Percentiles rank a stretch among this genome's conserved stretches.
Evolutionary conservation across 2,888 invertebrate species (phyloP).

Genomic region (Andrena dorsata): DNA sequence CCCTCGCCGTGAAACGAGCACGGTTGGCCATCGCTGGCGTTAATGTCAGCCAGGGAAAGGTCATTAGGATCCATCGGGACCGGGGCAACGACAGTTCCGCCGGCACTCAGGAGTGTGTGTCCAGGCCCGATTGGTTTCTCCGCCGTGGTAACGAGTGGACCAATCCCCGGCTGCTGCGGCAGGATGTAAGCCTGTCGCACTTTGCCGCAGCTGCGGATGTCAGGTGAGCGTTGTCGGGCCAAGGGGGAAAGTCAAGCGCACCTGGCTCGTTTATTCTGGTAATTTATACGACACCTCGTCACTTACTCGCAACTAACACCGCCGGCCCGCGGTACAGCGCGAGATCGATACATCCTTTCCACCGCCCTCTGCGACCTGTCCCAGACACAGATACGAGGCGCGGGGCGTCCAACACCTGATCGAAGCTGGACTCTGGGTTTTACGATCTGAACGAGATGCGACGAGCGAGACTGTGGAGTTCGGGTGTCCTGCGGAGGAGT

Average conservation of each 20-base stretch:
- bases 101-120: constrained; percentile 38
- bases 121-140: constrained; percentile 47
- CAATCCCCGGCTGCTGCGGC: constrained; percentile 28
- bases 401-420: neutral
- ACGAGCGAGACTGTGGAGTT: neutral
- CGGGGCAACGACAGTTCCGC: constrained; percentile 38
- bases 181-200: constrained; percentile 53
- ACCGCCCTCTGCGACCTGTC: neutral
- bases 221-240: constrained; percentile 64
- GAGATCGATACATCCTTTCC: constrained; percentile 61
- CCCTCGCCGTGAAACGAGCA: neutral
- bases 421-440: neutral
- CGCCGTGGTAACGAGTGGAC: constrained; percentile 45
- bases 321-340: constrained; percentile 5
- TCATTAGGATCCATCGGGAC: constrained; percentile 46
- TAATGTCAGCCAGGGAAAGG: constrained; percentile 31
- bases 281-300: constrained; percentile 71
- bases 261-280: constrained; percentile 70
- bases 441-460: neutral
- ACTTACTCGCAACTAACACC: constrained; percentile 52
- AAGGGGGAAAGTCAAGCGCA: constrained; percentile 68
- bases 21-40: constrained; percentile 4
- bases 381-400: neutral
- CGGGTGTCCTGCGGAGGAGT: neutral
- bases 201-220: constrained; percentile 69